Evolutionary conservation across 1,140 invertebrate genomes (phyloP).

Genomic region (Lepidurus arcticus): DNA sequence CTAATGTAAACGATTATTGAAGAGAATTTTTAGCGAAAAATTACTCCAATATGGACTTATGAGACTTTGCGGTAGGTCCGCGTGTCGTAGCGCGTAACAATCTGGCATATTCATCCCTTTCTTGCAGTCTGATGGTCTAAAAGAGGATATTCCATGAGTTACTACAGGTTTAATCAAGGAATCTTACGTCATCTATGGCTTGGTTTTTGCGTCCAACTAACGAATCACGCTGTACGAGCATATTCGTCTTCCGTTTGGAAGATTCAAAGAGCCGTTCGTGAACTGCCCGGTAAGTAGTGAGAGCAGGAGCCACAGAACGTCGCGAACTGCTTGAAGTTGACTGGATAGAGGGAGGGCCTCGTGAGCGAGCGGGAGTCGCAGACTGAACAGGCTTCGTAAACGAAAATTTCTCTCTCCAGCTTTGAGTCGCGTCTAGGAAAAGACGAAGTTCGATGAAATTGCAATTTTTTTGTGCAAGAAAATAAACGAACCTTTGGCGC

Average conservation of each 20-base stretch:
- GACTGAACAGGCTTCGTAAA: not conserved
- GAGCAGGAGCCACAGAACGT: not conserved
- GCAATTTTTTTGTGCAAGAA: not conserved
- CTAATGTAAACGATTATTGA: too few relatives aligned
- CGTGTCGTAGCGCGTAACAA: not conserved
- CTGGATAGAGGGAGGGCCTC: not conserved
- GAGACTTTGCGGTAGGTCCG: not conserved
- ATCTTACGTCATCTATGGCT: conserved; percentile 8
- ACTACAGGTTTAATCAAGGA: not conserved
- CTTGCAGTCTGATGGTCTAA: not conserved
- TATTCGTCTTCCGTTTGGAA: not conserved
- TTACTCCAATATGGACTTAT: not conserved
- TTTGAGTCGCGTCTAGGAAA: not conserved
- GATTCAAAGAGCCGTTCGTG: not conserved
- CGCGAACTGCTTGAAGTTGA: not conserved
- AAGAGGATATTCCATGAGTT: not conserved
- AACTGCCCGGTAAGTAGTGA: not conserved
- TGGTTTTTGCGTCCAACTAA: not conserved
- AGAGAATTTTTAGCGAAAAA: conserved; percentile 23
- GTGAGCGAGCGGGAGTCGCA: not conserved
- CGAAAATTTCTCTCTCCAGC: not conserved
- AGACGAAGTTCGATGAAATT: not conserved
- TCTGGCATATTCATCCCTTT: not conserved
- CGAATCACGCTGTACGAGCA: not conserved
- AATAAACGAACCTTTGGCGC: not conserved